Evolutionary conservation across 2,113 vertebrate species (phyloP), one percentile per base, ranked within the genome.

Genomic region (Oostethus manadensis): DNA sequence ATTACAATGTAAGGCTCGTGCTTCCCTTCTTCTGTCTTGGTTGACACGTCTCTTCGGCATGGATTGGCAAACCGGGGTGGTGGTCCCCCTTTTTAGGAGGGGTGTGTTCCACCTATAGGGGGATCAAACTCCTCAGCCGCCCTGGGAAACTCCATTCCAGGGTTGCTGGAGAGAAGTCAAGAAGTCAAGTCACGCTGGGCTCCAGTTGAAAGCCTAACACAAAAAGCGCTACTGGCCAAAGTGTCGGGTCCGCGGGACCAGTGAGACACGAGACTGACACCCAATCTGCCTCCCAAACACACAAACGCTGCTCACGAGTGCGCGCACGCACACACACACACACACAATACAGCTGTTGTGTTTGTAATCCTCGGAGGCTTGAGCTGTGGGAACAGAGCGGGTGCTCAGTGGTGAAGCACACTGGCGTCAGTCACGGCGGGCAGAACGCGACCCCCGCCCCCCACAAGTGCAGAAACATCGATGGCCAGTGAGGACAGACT

Each of bases 311-410:
- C 74, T 71, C 76, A 77, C 42, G 29, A 69, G 65, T 64, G 64
- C 79, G 58, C 66, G 68, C 66, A 56, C 65, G 64, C 70, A 70
- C 62, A 74, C 70, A 77, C 72, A 74, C 50, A 71, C 68, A 80
- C 77, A 81, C 83, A 89, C 82, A 89, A 86, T 87, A 88, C 84
- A 85, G 84, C 82, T 88, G 82, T 85, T 89, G 84, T 89, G 71
- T 71, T 82, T 78, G 80, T 82, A 84, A 85, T 88, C 84, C 81
- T 55, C 62, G 68, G 80, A 80, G 78, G 80, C 76, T 70, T 60
- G 77, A 62, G 70, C 72, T 73, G 80, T 86, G 79, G 83, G 84
- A 87, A 81, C 75, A 74, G 83, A 73, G 61, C 40, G 63, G 86
- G 70, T 22, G 78, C 72, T 83, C 72, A 44, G 72, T 22, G 73